Base-by-base conservation (phyloP, 1,140 invertebrate species). In the Zelostemma sp. region DNA sequence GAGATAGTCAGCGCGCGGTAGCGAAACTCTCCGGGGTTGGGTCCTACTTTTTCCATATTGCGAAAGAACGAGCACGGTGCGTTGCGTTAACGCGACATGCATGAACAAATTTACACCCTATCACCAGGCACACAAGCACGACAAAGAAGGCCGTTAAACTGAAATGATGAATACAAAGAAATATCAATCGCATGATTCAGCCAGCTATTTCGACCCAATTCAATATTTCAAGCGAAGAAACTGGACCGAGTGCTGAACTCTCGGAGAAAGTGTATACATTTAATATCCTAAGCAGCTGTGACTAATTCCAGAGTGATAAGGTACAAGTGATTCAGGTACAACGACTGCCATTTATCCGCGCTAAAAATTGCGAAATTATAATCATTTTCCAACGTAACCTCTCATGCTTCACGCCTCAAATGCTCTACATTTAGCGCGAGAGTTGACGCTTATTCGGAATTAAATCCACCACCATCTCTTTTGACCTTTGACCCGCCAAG, bases 31-130 rank as follows among this genome's bases (percentile, higher is more conserved):
- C 56, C 43, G 43, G 47, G 54, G 45, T 65, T 47, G 41, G 35
- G 33, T 33, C 41, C 49, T 51, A 46, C 45, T 45, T 65, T 65
- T 65, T 65, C 57, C 64, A 16, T 8, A 45, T 67, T 67, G 57
- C 57, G 64, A 55, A 67, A 67, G 51, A 43, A 50, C 46, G 8
- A 50, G 51, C 63, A 45, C 45, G 25, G 49, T 15, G 35, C 57
- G 47, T 59, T 59, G 47, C 41, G 50, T 38, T 43, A 66, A 19
- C 63, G 57, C 63, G 57, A 60, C 33, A 67, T 60, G 56, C 63
- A 60, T 60, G 63, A 67, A 60, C 57, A 67, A 67, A 67, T 60
- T 67, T 56, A 54, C 51, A 19, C 45, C 35, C 31, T 35, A 21
- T 41, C 62, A 54, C 48, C 49, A 57, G 55, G 3, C n/a, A n/a